These are phyloP conservation scores for Sialia sialis DNA, from an alignment of 2,113 vertebrate species.

Conservation along the genomic window DNA sequence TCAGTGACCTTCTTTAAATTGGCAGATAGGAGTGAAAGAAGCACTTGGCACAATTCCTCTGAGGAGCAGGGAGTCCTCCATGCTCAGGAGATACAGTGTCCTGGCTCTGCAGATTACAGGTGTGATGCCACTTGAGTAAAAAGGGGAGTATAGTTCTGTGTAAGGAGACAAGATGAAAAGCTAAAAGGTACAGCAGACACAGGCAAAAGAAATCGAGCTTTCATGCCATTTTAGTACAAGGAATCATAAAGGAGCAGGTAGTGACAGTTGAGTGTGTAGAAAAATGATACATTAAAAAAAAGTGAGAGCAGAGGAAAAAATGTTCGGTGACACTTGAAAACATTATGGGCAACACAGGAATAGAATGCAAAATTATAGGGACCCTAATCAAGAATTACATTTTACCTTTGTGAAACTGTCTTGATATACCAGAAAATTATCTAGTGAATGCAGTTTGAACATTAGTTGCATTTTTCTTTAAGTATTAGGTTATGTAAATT, in stretches of 20 bases:
- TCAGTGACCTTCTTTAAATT: not conserved
- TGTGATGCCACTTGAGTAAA: not conserved
- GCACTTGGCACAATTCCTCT: not conserved
- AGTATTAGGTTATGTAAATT: not conserved
- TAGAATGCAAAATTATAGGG: not conserved
- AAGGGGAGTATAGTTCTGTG: not conserved
- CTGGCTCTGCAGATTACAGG: not conserved
- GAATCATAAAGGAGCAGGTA: not conserved
- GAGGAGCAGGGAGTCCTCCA: not conserved
- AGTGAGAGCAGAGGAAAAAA: not conserved
- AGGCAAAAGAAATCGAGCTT: not conserved
- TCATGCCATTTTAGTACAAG: not conserved
- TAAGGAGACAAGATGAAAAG: not conserved
- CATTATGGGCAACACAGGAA: not conserved
- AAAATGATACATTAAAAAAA: not conserved
- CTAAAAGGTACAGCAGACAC: not conserved
- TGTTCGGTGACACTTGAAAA: not conserved
- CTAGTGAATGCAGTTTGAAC: not conserved
- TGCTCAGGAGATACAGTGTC: fast-evolving
- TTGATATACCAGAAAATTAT: not conserved
- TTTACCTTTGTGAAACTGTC: not conserved
- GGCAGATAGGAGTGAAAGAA: not conserved
- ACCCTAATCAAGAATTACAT: not conserved
- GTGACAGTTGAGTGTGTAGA: not conserved
- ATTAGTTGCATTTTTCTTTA: not conserved